Evolutionary conservation across 2,113 vertebrate species (phyloP).

Genomic region (Uria lomvia): DNA sequence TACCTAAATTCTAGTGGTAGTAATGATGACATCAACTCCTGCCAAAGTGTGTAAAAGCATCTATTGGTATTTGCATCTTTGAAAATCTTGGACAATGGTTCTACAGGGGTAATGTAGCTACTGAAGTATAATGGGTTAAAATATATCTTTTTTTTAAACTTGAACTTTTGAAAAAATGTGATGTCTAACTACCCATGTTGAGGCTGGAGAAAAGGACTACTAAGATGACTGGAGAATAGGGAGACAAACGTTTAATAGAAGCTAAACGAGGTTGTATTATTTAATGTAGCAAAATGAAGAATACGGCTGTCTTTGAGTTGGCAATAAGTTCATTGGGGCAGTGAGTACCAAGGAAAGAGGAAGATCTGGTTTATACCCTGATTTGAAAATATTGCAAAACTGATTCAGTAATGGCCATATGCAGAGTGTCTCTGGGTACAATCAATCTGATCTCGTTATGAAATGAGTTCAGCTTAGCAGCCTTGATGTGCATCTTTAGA

Average conservation of each 20-base stretch:
- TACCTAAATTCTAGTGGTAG: not conserved
- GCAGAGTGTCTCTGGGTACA: not conserved
- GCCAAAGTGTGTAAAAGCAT: not conserved
- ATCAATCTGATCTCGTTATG: not conserved
- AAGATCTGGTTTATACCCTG: not conserved
- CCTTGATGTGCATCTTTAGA: not conserved
- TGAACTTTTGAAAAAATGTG: not conserved
- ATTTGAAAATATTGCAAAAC: not conserved
- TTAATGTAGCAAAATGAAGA: not conserved
- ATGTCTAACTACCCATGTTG: not conserved
- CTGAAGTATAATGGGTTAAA: not conserved
- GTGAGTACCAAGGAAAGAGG: not conserved
- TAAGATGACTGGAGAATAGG: not conserved
- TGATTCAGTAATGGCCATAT: not conserved
- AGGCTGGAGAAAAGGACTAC: not conserved
- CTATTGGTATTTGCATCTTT: not conserved
- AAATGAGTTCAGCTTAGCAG: not conserved
- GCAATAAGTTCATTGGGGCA: not conserved
- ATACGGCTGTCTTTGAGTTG: not conserved
- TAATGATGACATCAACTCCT: not conserved
- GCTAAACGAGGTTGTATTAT: not conserved
- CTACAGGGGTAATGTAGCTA: not conserved
- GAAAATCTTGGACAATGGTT: not conserved
- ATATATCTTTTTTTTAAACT: not conserved
- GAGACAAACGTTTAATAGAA: not conserved